Evolutionary conservation across 2,888 invertebrate species (phyloP).

Genomic region (Emmelina monodactyla): DNA sequence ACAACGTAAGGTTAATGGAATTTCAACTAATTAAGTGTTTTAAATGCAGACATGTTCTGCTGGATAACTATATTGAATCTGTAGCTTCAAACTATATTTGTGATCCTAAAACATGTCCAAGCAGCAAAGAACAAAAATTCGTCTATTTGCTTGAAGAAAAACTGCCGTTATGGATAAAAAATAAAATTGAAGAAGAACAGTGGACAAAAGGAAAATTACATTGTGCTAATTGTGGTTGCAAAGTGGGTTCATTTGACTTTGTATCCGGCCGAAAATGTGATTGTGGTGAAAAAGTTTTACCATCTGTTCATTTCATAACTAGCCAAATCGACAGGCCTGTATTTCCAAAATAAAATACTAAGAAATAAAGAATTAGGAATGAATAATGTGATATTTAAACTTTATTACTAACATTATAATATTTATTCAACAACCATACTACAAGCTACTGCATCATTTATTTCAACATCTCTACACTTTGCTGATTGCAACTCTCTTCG

Average conservation of each 20-base stretch:
- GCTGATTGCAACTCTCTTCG: conserved; percentile 86
- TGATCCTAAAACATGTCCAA: background rate
- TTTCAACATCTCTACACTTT: conserved; percentile 78
- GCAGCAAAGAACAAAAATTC: conserved; percentile 21
- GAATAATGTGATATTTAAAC: too few relatives aligned
- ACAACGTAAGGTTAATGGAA: too few relatives aligned
- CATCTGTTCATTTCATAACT: conserved; percentile 67
- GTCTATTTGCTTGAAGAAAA: conserved; percentile 65
- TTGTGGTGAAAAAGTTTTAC: conserved; percentile 62
- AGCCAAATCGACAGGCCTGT: conserved; percentile 69
- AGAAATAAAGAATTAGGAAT: too few relatives aligned
- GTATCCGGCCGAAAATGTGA: conserved; percentile 69
- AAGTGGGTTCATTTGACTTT: conserved; percentile 74
- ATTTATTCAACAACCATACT: conserved; percentile 43
- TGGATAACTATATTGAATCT: background rate
- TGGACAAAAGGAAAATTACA: conserved; percentile 75
- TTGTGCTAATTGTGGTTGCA: conserved; percentile 67
- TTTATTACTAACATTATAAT: too few relatives aligned
- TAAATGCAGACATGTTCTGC: background rate
- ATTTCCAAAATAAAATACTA: background rate
- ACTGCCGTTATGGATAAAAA: conserved; percentile 64
- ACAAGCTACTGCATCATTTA: conserved; percentile 33
- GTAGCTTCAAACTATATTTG: background rate
- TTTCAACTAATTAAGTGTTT: background rate
- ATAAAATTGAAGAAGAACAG: conserved; percentile 56